These are phyloP conservation scores for Nothoprocta pentlandii DNA, from an alignment of 2,113 vertebrate species.

Conservation along the genomic window DNA sequence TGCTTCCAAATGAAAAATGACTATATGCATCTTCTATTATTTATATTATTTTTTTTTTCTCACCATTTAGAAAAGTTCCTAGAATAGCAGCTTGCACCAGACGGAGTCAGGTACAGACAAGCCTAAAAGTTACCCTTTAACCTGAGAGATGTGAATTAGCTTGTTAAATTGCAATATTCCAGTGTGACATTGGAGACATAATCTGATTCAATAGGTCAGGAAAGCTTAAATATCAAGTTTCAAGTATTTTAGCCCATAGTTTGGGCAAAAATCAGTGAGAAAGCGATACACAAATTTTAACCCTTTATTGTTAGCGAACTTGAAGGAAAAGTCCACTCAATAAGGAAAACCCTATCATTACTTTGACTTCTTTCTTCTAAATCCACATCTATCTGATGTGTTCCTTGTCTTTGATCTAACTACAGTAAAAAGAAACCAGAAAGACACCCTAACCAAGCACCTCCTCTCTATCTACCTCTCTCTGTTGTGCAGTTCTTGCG, in stretches of 20 bases:
- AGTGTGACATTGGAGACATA: background rate
- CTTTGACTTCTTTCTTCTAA: background rate
- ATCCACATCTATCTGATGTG: background rate
- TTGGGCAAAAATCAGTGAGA: background rate
- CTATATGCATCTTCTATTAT: background rate
- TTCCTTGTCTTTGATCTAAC: background rate
- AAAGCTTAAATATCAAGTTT: background rate
- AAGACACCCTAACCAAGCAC: background rate
- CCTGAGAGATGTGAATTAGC: background rate
- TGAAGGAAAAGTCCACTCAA: too few species aligned
- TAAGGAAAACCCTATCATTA: background rate
- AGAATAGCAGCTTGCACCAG: background rate
- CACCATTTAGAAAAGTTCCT: background rate
- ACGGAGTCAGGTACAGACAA: background rate
- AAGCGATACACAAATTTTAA: background rate
- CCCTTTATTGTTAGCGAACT: background rate
- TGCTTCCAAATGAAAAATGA: background rate
- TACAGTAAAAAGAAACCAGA: background rate
- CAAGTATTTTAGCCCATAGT: background rate
- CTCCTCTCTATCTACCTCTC: too few species aligned
- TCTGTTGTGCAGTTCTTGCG: background rate
- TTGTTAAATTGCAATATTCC: background rate
- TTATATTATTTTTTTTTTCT: background rate
- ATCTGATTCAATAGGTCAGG: background rate
- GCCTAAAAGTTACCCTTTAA: background rate